Evolutionary conservation across 2,888 invertebrate genomes (phyloP).

Genomic region (Oscheius onirici): DNA sequence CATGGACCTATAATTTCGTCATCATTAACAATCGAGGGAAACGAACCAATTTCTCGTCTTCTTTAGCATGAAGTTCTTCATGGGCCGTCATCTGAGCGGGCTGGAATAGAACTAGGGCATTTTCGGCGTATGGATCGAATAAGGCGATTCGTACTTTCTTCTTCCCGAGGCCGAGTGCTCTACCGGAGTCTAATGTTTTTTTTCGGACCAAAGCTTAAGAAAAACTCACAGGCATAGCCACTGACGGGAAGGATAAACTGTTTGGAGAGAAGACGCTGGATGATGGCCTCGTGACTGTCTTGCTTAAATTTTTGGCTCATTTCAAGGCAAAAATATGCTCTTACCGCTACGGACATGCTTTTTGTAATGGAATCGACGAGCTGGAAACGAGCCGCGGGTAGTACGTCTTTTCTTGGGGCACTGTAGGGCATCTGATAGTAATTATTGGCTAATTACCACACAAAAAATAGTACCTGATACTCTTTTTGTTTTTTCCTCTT

Average conservation of each 20-base stretch:
- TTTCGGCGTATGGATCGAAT: constrained; percentile 69
- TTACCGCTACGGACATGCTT: constrained; percentile 37
- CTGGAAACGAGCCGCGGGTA: constrained; percentile 40
- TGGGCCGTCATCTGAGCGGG: constrained; percentile 86
- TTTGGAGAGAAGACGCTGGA: constrained; percentile 59
- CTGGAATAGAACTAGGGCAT: constrained; percentile 81
- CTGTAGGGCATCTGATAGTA: constrained; percentile 4
- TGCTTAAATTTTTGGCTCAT: constrained; percentile 12
- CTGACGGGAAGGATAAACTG: constrained; percentile 66
- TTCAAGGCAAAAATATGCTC: neutral
- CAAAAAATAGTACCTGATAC: constrained; percentile 10
- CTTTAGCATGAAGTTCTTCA: constrained; percentile 83
- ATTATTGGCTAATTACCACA: neutral
- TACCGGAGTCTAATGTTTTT: constrained; percentile 62
- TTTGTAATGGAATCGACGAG: constrained; percentile 35
- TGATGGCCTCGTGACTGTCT: constrained; percentile 60
- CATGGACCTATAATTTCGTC: neutral
- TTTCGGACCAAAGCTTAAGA: neutral
- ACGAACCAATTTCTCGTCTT: constrained; percentile 74
- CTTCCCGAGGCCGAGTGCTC: constrained; percentile 62
- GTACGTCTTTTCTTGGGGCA: constrained; percentile 33
- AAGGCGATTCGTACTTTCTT: constrained; percentile 56
- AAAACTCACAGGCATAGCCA: constrained; percentile 64
- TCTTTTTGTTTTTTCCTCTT: constrained; percentile 31
- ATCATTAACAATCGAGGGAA: neutral